phyloP scores from a whole-genome alignment of 2,888 invertebrate genomes.

The Aphrophora alni region DNA sequence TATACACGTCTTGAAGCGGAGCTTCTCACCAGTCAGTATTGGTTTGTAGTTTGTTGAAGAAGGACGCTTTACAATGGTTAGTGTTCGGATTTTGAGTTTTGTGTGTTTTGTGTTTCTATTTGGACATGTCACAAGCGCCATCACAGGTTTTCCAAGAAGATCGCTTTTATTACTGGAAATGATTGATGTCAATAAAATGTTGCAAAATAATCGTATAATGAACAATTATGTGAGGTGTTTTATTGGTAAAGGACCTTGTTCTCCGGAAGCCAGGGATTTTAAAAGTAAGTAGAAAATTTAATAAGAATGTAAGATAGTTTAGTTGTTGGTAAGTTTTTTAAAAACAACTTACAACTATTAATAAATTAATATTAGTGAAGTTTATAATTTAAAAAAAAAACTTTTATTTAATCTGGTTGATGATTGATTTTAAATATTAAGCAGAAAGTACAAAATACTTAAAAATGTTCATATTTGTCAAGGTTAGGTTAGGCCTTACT shows the following conservation, averaged over 20 bases:
- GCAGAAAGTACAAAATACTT: too few relatives aligned
- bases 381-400: too few relatives aligned
- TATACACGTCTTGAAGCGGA: too few relatives aligned
- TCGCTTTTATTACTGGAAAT: constrained; percentile 32
- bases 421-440: too few relatives aligned
- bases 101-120: neutral
- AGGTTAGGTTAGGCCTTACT: too few relatives aligned
- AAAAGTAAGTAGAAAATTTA: constrained; percentile 41
- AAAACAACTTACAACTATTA: too few relatives aligned
- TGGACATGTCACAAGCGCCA: neutral
- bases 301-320: too few relatives aligned
- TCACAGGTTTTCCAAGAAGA: constrained; percentile 22
- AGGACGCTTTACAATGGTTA: neutral
- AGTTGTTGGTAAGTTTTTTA: too few relatives aligned
- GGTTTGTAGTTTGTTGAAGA: neutral
- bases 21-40: neutral
- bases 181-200: constrained; percentile 37
- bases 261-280: constrained; percentile 37
- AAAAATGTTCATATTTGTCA: too few relatives aligned
- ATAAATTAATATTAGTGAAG: too few relatives aligned
- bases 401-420: too few relatives aligned
- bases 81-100: neutral
- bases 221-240: constrained; percentile 36
- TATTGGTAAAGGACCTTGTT: constrained; percentile 30
- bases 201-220: constrained; percentile 35